phyloP scores from a whole-genome alignment of 2,797 vertebrate genomes.

The Siniperca undulata region DNA sequence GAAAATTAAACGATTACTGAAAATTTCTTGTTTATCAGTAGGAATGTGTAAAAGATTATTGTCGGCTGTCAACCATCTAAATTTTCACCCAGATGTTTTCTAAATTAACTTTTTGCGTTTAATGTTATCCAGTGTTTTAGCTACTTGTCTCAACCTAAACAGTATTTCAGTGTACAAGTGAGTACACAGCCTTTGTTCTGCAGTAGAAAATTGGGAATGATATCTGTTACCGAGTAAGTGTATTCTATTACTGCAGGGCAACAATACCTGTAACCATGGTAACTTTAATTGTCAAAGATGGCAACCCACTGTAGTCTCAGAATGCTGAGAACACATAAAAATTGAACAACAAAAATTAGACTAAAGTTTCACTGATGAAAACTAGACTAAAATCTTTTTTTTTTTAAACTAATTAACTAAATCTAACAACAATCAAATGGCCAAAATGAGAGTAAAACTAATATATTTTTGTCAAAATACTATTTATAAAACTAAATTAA shows the following conservation, averaged over 20 bases:
- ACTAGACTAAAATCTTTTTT: neutral
- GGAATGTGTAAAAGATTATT: neutral
- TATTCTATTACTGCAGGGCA: neutral
- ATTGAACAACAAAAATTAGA: neutral
- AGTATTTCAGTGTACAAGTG: neutral
- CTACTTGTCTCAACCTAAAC: no score
- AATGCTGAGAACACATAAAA: no score
- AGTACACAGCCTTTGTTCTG: neutral
- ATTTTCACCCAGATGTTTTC: no score
- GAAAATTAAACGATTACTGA: neutral
- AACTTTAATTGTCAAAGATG: neutral
- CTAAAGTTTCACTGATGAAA: neutral
- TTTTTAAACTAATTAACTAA: neutral
- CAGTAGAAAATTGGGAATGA: neutral
- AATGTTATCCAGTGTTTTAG: neutral
- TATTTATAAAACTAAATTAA: neutral
- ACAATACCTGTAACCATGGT: neutral
- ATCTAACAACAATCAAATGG: neutral
- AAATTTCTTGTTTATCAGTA: neutral
- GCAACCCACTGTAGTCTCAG: neutral
- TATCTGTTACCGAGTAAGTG: neutral
- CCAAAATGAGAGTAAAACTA: neutral
- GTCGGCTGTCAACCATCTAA: no score
- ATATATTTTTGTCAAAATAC: neutral
- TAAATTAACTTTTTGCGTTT: neutral